Percentiles rank a stretch among this genome's conserved stretches.
phyloP scores from a whole-genome alignment of 2,888 invertebrate species.

The Aphidius colemani region DNA sequence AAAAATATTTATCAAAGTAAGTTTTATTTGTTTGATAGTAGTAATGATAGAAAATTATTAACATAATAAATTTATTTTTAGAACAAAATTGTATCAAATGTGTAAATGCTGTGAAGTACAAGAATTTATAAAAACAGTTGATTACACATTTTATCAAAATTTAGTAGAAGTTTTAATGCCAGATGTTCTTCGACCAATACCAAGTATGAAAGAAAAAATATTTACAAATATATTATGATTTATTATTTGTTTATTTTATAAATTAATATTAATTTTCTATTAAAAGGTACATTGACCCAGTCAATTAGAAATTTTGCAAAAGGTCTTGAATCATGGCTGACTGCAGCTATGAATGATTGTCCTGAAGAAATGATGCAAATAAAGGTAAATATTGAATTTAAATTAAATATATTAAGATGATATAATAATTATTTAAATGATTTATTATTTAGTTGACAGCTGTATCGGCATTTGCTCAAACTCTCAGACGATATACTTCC shows the following conservation, averaged over 20 bases:
- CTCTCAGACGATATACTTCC: conserved; percentile 92
- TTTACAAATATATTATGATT: neutral
- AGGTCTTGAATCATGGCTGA: conserved; percentile 87
- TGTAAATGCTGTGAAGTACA: conserved; percentile 75
- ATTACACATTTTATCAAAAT: conserved; percentile 93
- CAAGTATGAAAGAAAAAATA: conserved; percentile 65
- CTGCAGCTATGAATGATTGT: conserved; percentile 80
- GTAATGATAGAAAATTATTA: conserved; percentile 34
- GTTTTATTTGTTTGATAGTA: conserved; percentile 41
- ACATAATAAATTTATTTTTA: conserved; percentile 44
- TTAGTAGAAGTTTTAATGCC: conserved; percentile 95
- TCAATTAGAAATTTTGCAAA: conserved; percentile 91
- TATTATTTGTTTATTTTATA: conserved; percentile 6
- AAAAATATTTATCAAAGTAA: conserved; percentile 76
- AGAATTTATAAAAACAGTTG: conserved; percentile 80
- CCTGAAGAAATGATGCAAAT: conserved; percentile 81
- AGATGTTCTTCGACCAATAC: conserved; percentile 92
- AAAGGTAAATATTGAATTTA: conserved; percentile 65
- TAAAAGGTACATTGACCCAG: conserved; percentile 80
- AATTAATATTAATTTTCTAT: neutral
- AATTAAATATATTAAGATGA: neutral
- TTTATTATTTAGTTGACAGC: conserved; percentile 65
- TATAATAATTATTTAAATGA: neutral
- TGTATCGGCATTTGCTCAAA: conserved; percentile 92
- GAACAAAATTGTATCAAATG: conserved; percentile 71